Conservation (phyloP, 2,888 invertebrate genomes). For the Polietes domitor region DNA sequence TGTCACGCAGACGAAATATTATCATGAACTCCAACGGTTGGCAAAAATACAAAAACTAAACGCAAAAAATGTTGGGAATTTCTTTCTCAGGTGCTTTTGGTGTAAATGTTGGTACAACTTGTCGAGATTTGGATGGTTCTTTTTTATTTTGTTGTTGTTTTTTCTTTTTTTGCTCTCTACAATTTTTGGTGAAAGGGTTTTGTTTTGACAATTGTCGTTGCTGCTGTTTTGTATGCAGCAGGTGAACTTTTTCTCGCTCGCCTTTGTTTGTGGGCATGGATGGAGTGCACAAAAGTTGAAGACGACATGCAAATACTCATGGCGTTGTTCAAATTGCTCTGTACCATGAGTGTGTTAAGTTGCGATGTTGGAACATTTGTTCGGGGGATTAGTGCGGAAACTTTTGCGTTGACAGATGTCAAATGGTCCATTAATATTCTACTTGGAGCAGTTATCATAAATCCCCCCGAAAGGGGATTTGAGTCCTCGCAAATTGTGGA, state of each 20-base stretch:
- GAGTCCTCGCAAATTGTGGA: too few species aligned
- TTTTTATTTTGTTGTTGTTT: background rate
- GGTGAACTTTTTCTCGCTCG: background rate
- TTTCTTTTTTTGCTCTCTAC: background rate
- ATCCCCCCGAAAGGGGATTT: too few species aligned
- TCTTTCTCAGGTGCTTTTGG: constrained; percentile 3
- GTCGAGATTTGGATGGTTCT: background rate
- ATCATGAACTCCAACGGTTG: constrained; percentile 24
- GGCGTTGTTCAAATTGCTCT: constrained; percentile 1
- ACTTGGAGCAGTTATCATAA: background rate
- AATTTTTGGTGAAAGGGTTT: constrained; percentile 29
- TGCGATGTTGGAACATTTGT: background rate
- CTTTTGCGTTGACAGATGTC: background rate
- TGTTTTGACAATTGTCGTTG: constrained; percentile 40
- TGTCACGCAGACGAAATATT: constrained; percentile 46
- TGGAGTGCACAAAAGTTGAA: background rate
- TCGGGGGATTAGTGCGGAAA: background rate
- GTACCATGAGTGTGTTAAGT: background rate
- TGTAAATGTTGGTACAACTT: constrained; percentile 20
- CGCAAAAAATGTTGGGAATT: background rate
- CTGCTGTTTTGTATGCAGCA: constrained; percentile 43
- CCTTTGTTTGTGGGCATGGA: background rate
- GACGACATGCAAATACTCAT: constrained; percentile 8
- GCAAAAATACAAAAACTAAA: background rate
- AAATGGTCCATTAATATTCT: constrained; percentile 4